phyloP scores from a whole-genome alignment of 1,140 invertebrate species.

The Helicoverpa zea region DNA sequence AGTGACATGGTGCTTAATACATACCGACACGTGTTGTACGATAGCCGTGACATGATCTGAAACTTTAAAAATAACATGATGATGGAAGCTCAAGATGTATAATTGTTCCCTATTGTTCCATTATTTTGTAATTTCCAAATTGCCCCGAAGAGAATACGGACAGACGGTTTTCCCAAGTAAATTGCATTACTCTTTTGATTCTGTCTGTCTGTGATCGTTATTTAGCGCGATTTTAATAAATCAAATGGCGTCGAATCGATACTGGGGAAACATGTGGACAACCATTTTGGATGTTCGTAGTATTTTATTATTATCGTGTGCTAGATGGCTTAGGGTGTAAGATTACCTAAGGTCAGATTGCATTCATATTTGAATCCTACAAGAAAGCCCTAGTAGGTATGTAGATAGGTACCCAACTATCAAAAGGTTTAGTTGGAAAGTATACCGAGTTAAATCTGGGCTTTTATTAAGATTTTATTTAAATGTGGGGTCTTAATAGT shows the following conservation, averaged over 20 bases:
- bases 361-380: conserved; percentile 9
- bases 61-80: conserved; percentile 54
- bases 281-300: conserved; percentile 12
- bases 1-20: conserved; percentile 15
- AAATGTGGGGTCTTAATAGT: no score
- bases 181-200: background rate
- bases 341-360: background rate
- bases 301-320: conserved; percentile 3
- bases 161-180: background rate
- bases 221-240: conserved; percentile 46
- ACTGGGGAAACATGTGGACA: conserved; percentile 52
- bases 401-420: background rate
- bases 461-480: no score
- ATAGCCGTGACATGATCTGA: conserved; percentile 35
- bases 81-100: conserved; percentile 32
- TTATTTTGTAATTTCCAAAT: background rate
- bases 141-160: background rate
- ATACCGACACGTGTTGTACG: conserved; percentile 41
- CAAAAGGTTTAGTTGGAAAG: no score
- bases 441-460: no score
- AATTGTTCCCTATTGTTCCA: conserved; percentile 6
- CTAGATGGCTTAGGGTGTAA: background rate
- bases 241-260: conserved; percentile 62
- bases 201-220: background rate
- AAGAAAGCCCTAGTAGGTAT: background rate